Evolutionary conservation across 2,888 invertebrate species (phyloP).

Genomic region (Chymomyza procnemis): DNA sequence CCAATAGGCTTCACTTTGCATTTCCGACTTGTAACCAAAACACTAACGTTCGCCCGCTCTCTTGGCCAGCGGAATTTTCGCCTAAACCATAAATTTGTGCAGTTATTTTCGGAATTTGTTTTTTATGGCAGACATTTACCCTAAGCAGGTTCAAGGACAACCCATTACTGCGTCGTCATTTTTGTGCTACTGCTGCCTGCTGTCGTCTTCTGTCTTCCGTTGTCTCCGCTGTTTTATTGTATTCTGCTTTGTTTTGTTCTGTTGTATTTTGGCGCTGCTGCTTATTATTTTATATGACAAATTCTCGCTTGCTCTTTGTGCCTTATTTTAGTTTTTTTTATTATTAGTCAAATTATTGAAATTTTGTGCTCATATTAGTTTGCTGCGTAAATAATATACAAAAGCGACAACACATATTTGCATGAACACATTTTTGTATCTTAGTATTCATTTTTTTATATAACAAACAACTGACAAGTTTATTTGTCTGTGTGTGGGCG

Average conservation of each 20-base stretch:
- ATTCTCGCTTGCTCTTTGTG: conserved; percentile 1
- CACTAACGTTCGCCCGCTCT: conserved; percentile 27
- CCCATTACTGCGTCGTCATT: conserved; percentile 28
- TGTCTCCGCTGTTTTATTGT: not conserved
- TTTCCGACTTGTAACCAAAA: conserved; percentile 27
- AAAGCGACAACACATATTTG: not conserved
- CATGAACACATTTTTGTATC: not conserved
- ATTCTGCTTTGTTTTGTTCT: conserved; percentile 2
- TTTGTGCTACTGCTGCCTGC: not conserved
- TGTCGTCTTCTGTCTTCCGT: not conserved
- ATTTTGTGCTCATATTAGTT: conserved; percentile 1
- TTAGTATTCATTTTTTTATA: not conserved
- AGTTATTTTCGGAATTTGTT: conserved; percentile 28
- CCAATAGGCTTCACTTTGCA: conserved; percentile 30
- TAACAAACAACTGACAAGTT: not conserved
- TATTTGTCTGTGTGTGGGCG: conserved; percentile 18
- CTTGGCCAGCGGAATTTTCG: not conserved
- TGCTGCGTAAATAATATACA: conserved; percentile 29
- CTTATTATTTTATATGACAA: conserved; percentile 17
- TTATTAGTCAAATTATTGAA: conserved; percentile 24
- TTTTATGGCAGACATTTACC: conserved; percentile 22
- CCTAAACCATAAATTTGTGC: conserved; percentile 50
- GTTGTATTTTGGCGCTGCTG: not conserved
- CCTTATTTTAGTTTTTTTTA: not conserved
- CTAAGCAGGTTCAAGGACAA: conserved; percentile 60